phyloP scores from a whole-genome alignment of 2,113 vertebrate species.

The Pygoscelis antarcticus region DNA sequence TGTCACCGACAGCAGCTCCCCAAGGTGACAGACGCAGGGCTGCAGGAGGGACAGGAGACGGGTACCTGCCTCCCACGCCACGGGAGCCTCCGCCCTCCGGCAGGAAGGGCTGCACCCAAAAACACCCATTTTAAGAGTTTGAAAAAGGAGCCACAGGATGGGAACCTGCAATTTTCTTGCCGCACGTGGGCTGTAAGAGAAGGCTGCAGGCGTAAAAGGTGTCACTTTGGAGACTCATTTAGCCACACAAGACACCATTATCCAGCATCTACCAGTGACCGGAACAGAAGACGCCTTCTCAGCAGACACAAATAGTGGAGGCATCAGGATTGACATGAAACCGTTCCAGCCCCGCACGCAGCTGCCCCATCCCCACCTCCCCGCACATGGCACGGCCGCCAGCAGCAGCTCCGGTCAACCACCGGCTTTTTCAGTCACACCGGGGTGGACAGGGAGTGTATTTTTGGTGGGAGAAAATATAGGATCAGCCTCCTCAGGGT shows the following conservation, averaged over 20 bases:
- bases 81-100: neutral
- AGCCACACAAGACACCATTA: neutral
- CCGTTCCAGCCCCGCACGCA: neutral
- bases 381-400: neutral
- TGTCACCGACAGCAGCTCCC: neutral
- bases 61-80: neutral
- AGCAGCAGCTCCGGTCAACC: neutral
- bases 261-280: neutral
- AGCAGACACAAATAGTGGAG: neutral
- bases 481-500: neutral
- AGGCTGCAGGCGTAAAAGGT: neutral
- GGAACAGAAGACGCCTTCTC: neutral
- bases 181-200: neutral
- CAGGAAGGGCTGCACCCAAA: neutral
- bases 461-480: neutral
- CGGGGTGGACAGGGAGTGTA: accelerated
- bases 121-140: accelerated
- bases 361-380: neutral
- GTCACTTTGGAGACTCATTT: neutral
- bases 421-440: neutral
- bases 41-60: neutral
- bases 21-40: accelerated
- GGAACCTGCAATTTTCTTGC: constrained; percentile 29
- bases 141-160: neutral
- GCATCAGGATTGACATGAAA: neutral